Conservation (phyloP, 2,113 vertebrate species). For the Anser brachyrhynchus region DNA sequence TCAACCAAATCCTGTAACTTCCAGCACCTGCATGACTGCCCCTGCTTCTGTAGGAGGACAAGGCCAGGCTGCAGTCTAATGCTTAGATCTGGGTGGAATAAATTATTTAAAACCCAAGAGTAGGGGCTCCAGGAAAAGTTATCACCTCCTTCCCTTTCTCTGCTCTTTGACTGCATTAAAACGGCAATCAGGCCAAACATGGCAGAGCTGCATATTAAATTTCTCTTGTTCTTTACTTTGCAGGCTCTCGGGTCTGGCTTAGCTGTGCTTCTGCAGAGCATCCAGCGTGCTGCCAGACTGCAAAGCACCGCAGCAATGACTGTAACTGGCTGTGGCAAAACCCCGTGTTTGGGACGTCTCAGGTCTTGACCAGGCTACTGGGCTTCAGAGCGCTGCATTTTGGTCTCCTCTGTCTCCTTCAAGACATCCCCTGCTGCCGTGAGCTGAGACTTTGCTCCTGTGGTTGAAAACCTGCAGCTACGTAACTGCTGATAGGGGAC, state of each 20-base stretch:
- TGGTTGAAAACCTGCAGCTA: not conserved
- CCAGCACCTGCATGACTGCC: not conserved
- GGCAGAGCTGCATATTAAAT: not conserved
- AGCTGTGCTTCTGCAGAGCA: not conserved
- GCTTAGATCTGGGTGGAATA: not conserved
- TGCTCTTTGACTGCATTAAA: not conserved
- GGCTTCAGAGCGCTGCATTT: not conserved
- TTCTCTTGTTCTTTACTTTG: not conserved
- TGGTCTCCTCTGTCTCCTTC: not conserved
- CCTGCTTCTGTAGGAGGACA: not conserved
- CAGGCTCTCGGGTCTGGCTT: not conserved
- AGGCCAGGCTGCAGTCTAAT: not conserved
- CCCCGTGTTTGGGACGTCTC: fast-evolving
- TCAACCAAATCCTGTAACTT: not conserved
- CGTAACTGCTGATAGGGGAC: not conserved
- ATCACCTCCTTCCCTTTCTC: not conserved
- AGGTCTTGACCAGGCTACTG: not conserved
- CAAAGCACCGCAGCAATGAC: not conserved
- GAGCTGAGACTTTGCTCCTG: not conserved
- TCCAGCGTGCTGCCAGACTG: not conserved
- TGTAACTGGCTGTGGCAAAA: not conserved
- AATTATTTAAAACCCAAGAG: constrained; percentile 23
- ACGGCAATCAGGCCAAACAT: not conserved
- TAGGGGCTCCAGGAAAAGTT: not conserved
- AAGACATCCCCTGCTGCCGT: not conserved